A percentile compares a stretch with the other conserved stretches of the same genome.
phyloP scores from a whole-genome alignment of 2,888 invertebrate species.

The Pecten maximus region DNA sequence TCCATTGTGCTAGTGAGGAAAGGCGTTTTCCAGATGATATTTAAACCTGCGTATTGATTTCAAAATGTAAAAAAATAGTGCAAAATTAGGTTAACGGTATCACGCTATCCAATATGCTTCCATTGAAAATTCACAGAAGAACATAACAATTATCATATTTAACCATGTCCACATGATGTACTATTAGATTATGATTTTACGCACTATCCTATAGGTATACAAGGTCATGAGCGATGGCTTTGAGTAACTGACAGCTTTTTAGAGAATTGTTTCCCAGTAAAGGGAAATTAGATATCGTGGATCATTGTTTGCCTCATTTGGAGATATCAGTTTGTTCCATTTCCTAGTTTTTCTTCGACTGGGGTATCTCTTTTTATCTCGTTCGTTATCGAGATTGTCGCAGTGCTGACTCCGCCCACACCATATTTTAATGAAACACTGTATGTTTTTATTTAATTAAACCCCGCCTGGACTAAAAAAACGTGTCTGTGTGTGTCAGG shows the following conservation, averaged over 20 bases:
- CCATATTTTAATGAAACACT: too few relatives aligned
- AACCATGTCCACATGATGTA: neutral
- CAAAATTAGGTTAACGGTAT: constrained; percentile 5
- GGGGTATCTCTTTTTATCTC: too few relatives aligned
- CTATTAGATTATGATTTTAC: neutral
- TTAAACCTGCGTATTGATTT: neutral
- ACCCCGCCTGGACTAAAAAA: too few relatives aligned
- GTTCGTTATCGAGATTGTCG: too few relatives aligned
- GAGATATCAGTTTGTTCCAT: neutral
- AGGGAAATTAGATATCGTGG: neutral
- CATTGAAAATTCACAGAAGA: neutral
- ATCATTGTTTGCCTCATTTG: neutral
- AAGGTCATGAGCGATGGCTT: neutral
- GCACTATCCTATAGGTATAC: neutral
- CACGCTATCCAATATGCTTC: neutral
- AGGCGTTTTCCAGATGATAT: constrained; percentile 20
- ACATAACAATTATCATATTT: neutral
- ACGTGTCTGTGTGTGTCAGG: too few relatives aligned
- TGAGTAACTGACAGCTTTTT: neutral
- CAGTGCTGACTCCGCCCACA: too few relatives aligned
- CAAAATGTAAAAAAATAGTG: neutral
- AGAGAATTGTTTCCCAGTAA: neutral
- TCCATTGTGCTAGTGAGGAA: neutral
- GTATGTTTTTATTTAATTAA: too few relatives aligned
- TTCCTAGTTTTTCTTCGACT: too few relatives aligned